Evolutionary conservation across 2,113 vertebrate genomes (phyloP).

Genomic region (Synodontis membranacea): DNA sequence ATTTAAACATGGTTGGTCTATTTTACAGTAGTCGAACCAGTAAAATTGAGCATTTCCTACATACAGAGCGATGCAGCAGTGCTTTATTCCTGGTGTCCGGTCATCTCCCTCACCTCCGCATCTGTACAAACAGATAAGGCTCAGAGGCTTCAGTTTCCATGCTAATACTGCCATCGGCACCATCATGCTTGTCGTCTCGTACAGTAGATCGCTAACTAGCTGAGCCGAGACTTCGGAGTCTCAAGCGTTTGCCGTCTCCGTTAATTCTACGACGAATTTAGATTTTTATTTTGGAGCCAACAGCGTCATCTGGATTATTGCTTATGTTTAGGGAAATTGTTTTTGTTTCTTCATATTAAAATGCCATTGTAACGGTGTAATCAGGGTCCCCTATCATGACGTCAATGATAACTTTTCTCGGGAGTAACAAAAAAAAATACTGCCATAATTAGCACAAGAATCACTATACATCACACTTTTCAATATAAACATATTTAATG

Average conservation of each 20-base stretch:
- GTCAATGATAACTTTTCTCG: background rate
- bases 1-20: background rate
- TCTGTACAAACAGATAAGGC: background rate
- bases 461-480: background rate
- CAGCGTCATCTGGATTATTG: background rate
- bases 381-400: background rate
- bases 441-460: background rate
- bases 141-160: background rate
- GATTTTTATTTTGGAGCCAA: background rate
- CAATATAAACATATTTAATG: background rate
- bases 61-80: background rate
- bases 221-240: background rate
- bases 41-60: background rate
- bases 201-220: too few species aligned
- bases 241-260: background rate
- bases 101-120: background rate
- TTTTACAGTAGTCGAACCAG: background rate
- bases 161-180: background rate
- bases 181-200: background rate
- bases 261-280: background rate
- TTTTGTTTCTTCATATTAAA: background rate
- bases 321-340: background rate
- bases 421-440: background rate
- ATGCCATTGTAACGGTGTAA: background rate
- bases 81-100: background rate